These are phyloP conservation scores for Cryptosula pallasiana DNA, from an alignment of 2,888 invertebrate genomes.

Conservation along the genomic window DNA sequence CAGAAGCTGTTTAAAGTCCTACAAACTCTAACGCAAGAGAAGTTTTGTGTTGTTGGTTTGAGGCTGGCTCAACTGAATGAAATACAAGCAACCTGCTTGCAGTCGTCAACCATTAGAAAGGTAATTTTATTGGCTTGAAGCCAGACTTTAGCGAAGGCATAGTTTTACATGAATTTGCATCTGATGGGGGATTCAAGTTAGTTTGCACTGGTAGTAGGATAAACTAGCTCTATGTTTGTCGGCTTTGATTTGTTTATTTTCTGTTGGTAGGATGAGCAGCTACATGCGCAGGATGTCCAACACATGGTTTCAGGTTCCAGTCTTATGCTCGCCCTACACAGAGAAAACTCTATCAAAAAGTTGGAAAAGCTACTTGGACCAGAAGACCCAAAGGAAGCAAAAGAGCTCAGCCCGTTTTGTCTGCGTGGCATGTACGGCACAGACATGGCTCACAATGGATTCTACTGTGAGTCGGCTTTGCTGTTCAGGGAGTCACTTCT, in stretches of 20 bases:
- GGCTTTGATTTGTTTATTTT: no score
- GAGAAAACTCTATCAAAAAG: conserved; percentile 46
- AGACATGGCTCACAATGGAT: conserved; percentile 39
- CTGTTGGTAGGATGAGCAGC: conserved; percentile 17
- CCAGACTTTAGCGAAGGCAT: no score
- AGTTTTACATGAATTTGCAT: no score
- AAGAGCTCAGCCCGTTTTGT: conserved; percentile 37
- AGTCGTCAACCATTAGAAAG: conserved; percentile 31
- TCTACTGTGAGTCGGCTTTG: conserved; percentile 46
- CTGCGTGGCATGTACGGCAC: conserved; percentile 45
- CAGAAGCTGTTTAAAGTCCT: conserved; percentile 40
- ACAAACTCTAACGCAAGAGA: conserved; percentile 40
- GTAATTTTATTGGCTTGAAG: no score
- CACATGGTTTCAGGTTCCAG: conserved; percentile 38
- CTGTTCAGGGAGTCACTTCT: no score
- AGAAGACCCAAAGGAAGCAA: conserved; percentile 39
- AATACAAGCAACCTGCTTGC: conserved; percentile 30
- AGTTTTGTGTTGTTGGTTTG: conserved; percentile 39
- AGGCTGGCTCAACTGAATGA: conserved; percentile 32
- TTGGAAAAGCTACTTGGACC: conserved; percentile 44
- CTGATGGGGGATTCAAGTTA: no score
- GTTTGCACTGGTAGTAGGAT: no score
- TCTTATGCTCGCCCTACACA: conserved; percentile 37
- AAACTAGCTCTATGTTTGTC: no score
- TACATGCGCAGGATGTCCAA: conserved; percentile 31